These are phyloP conservation scores for Epistrophella euchroma DNA, from an alignment of 2,888 invertebrate genomes.

Conservation along the genomic window DNA sequence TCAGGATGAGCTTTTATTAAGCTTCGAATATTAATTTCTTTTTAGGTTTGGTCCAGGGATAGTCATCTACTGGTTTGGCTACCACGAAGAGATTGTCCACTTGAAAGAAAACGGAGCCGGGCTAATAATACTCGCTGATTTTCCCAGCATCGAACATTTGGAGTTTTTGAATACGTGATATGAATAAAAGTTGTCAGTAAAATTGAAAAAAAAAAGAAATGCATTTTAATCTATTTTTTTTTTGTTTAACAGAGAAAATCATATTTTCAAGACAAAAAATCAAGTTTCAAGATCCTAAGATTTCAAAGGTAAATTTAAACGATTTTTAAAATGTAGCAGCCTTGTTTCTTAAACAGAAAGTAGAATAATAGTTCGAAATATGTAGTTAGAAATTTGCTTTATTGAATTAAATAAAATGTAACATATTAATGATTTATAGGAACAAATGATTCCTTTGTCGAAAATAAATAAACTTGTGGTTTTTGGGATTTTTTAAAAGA, in stretches of 20 bases:
- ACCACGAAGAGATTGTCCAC: constrained; percentile 86
- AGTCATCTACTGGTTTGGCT: constrained; percentile 98
- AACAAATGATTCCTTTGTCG: no score
- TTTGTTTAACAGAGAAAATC: neutral
- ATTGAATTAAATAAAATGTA: no score
- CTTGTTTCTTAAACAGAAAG: no score
- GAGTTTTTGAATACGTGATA: constrained; percentile 78
- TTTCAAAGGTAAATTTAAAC: neutral
- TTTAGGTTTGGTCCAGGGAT: constrained; percentile 94
- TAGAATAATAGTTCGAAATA: no score
- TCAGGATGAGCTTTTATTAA: neutral
- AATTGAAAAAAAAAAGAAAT: constrained; percentile 56
- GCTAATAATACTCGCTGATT: constrained; percentile 85
- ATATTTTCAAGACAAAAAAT: neutral
- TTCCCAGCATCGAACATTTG: constrained; percentile 85
- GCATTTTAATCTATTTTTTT: constrained; percentile 4
- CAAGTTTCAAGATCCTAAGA: neutral
- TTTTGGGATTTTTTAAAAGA: no score
- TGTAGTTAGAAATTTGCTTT: no score
- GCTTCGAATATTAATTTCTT: neutral
- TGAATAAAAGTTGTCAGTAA: constrained; percentile 44
- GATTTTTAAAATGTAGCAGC: no score
- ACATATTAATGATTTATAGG: no score
- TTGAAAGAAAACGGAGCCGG: constrained; percentile 87
- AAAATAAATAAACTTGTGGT: no score